A percentile compares a stretch with the other conserved stretches of the same genome.
Evolutionary conservation across 2,888 invertebrate genomes (phyloP).

Genomic region (Homarus gammarus): DNA sequence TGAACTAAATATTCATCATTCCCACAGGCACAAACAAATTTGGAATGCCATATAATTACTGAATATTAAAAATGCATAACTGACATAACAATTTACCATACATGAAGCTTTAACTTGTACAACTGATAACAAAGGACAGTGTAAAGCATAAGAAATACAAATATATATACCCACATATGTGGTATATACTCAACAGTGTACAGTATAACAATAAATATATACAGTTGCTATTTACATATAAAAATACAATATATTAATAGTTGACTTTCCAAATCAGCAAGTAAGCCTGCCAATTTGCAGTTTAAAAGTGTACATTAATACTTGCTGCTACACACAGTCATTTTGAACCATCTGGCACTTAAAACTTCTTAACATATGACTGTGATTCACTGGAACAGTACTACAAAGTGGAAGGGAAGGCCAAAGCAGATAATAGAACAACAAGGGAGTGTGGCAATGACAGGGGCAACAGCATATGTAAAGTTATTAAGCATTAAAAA

Average conservation of each 20-base stretch:
- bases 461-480: neutral
- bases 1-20: neutral
- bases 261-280: too few relatives aligned
- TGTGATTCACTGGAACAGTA: neutral
- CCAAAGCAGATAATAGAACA: neutral
- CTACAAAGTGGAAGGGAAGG: neutral
- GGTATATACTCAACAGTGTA: neutral
- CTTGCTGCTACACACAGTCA: neutral
- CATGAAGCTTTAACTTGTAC: neutral
- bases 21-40: slow-evolving; percentile 24
- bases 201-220: neutral
- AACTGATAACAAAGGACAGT: neutral
- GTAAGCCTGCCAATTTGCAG: too few relatives aligned
- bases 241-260: neutral
- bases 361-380: neutral
- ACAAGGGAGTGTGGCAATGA: neutral
- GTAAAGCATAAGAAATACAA: slow-evolving; percentile 1
- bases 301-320: neutral
- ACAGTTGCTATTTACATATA: slow-evolving; percentile 1
- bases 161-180: neutral
- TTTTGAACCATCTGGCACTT: neutral
- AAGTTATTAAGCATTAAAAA: neutral
- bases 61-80: neutral
- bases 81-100: neutral
- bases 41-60: neutral